A percentile compares a stretch with the other conserved stretches of the same genome.
Evolutionary conservation across 2,888 invertebrate genomes (phyloP).

Genomic region (Eristalis pertinax): DNA sequence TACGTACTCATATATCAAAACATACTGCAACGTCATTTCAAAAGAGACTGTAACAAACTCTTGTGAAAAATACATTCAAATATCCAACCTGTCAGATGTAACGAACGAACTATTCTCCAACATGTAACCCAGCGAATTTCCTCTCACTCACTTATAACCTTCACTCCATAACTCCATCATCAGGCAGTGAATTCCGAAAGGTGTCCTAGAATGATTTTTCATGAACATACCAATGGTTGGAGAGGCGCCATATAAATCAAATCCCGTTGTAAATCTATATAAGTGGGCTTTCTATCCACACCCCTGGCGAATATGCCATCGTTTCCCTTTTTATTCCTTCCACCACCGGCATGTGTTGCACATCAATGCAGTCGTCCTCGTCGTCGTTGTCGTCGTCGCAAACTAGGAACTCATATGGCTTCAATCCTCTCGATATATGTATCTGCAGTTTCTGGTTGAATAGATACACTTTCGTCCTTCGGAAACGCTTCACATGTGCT

Average conservation of each 20-base stretch:
- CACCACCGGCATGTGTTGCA: slow-evolving; percentile 51
- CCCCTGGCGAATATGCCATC: background rate
- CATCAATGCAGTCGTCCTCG: background rate
- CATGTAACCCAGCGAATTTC: background rate
- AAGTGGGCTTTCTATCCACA: slow-evolving; percentile 4
- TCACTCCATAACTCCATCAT: background rate
- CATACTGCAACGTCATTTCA: background rate
- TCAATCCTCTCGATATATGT: slow-evolving; percentile 13
- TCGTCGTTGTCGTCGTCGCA: background rate
- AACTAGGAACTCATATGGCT: slow-evolving; percentile 27
- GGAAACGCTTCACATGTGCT: slow-evolving; percentile 8
- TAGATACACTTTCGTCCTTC: slow-evolving; percentile 33
- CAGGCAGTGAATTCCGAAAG: background rate
- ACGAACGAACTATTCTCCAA: background rate
- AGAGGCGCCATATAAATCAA: slow-evolving; percentile 40
- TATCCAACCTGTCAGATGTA: background rate
- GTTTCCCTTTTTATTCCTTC: background rate
- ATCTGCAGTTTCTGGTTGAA: slow-evolving; percentile 19
- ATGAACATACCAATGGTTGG: slow-evolving; percentile 6
- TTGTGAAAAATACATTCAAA: background rate
- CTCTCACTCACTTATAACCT: background rate
- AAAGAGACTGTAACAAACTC: background rate
- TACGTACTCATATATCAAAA: too few relatives aligned
- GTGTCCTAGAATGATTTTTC: slow-evolving; percentile 32
- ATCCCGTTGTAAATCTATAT: slow-evolving; percentile 29